phyloP scores from a whole-genome alignment of 2,113 vertebrate genomes.

The Lucifuga dentata region DNA sequence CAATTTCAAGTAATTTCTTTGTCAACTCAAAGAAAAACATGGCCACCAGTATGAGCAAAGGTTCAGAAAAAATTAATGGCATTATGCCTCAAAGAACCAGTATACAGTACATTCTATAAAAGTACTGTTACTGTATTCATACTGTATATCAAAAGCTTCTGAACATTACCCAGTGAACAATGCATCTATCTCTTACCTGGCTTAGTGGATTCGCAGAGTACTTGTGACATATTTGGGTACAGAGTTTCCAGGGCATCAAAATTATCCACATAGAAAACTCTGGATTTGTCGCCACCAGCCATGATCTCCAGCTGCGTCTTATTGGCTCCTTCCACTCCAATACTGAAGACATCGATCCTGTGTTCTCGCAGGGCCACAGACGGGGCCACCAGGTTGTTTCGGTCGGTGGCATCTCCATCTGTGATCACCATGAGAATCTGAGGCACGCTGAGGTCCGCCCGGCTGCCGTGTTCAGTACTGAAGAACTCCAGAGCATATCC shows the following conservation, averaged over 20 bases:
- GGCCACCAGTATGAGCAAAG: too few relatives aligned
- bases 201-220: constrained; percentile 80
- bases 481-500: constrained; percentile 75
- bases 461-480: constrained; percentile 66
- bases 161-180: too few relatives aligned
- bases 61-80: too few relatives aligned
- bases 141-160: too few relatives aligned
- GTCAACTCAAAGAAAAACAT: too few relatives aligned
- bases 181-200: constrained; percentile 74
- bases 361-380: constrained; percentile 58
- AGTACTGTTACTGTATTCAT: too few relatives aligned
- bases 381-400: constrained; percentile 22
- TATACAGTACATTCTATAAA: too few relatives aligned
- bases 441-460: constrained; percentile 55
- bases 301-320: constrained; percentile 78
- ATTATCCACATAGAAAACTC: constrained; percentile 78
- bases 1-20: too few relatives aligned
- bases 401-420: constrained; percentile 79
- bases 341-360: constrained; percentile 76
- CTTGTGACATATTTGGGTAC: constrained; percentile 72
- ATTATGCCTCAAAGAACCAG: too few relatives aligned
- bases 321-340: constrained; percentile 78
- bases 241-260: constrained; percentile 76
- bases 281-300: constrained; percentile 53
- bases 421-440: constrained; percentile 86